A percentile compares a stretch with the other conserved stretches of the same genome.
Evolutionary conservation across 1,140 invertebrate genomes (phyloP).

Genomic region (Physella acuta): DNA sequence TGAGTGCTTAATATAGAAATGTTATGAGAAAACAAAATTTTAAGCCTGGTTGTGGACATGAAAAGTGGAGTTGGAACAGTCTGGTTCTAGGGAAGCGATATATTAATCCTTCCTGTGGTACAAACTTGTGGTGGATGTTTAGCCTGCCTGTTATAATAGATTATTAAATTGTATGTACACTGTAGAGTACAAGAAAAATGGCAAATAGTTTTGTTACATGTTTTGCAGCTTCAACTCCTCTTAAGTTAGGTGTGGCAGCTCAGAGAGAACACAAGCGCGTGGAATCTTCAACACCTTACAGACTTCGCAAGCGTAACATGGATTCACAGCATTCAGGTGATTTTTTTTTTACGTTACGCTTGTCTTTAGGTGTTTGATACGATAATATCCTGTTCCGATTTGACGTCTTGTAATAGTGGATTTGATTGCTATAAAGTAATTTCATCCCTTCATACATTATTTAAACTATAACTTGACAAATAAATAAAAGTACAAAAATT

Average conservation of each 20-base stretch:
- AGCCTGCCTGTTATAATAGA: no score
- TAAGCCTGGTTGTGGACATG: no score
- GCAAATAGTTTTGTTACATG: not conserved
- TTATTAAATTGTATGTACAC: not conserved
- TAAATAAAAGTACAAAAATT: not conserved
- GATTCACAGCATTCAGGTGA: constrained; percentile 5
- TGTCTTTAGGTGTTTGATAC: not conserved
- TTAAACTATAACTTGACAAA: no score
- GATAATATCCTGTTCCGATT: not conserved
- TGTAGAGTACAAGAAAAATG: not conserved
- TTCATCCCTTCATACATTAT: not conserved
- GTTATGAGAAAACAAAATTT: no score
- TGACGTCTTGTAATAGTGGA: not conserved
- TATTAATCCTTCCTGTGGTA: no score
- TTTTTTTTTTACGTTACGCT: no score
- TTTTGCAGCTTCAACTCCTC: not conserved
- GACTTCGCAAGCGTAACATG: constrained; percentile 20
- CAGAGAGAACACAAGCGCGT: not conserved
- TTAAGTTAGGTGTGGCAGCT: not conserved
- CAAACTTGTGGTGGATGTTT: no score
- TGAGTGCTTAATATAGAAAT: no score
- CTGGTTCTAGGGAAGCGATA: no score
- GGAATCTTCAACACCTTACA: constrained; percentile 23
- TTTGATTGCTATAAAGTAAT: not conserved
- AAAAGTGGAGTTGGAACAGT: no score